Base-by-base conservation (phyloP, 2,797 vertebrate species). In the Esox masquinongy region DNA sequence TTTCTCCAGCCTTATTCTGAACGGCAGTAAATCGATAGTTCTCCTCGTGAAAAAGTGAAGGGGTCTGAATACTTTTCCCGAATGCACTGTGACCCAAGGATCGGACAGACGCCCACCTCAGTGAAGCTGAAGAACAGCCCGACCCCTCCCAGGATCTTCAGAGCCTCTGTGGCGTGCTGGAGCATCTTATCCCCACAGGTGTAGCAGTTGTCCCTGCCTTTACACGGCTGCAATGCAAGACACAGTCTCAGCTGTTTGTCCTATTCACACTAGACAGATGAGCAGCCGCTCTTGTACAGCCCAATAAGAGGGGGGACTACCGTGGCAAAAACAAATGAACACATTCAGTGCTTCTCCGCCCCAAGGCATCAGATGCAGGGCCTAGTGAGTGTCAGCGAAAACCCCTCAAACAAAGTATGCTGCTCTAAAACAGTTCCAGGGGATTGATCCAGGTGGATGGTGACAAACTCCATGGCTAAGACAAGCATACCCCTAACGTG, bases 101-200 rank as follows among this genome's bases (percentile, higher is more conserved):
- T 39, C 47, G 22, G 1, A 16, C 1, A 0, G 61, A 73, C 39
- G 67, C 86, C 92, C 82, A 97, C 97, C 95, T 98, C 97, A 11
- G 97, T 97, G 86, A 98, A 98, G 87, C 97, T 98, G 89, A 98
- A 98, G 91, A 98, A 98, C 24, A 98, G 95, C 1, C 97, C 97
- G 0, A 98, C 96, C 2, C 97, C 97, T 0, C 97, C 97, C 6
- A 97, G 94, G 86, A 97, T 97, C 91, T 95, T 96, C 86, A 98
- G 88, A n/a, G 93, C 96, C 85, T 96, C 95, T 0, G 94, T 92
- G n/a, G 96, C 94, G 76, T 98, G 95, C 74, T 88, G 86, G 70
- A 97, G 91, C 94, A 97, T 95, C 89, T 87, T 92, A 0, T 92
- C 85, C 16, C 96, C 97, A 22, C 97, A 98, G 69, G 88, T 88